A percentile compares a stretch with the other conserved stretches of the same genome.
Conservation (phyloP, 1,140 invertebrate genomes). For the Panagrolaimus sp. region DNA sequence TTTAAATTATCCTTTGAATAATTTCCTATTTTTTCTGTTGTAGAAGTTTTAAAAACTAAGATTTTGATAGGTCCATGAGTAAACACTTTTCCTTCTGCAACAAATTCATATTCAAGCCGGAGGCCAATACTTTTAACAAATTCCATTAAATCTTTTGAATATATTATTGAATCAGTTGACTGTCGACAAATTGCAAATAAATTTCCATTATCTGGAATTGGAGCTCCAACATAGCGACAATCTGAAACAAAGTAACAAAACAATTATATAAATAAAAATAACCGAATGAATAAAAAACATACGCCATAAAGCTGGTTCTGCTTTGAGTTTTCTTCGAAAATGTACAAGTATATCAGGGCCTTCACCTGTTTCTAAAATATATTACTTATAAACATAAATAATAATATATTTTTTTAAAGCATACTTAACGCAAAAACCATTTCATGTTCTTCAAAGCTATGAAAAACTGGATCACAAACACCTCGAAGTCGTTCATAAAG, state of each 20-base stretch:
- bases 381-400: neutral
- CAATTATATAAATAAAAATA: no score
- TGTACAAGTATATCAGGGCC: slow-evolving; percentile 39
- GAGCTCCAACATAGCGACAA: slow-evolving; percentile 38
- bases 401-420: slow-evolving; percentile 11
- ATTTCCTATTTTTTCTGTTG: neutral
- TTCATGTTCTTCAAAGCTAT: slow-evolving; percentile 37
- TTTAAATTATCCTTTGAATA: slow-evolving; percentile 26
- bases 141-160: slow-evolving; percentile 49
- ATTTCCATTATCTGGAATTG: slow-evolving; percentile 22
- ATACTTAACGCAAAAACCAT: slow-evolving; percentile 43
- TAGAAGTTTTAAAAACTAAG: neutral
- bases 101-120: slow-evolving; percentile 21
- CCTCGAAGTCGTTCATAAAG: slow-evolving; percentile 38
- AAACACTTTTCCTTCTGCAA: neutral
- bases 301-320: slow-evolving; percentile 37
- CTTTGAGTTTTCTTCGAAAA: slow-evolving; percentile 33
- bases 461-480: slow-evolving; percentile 34
- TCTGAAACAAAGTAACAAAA: no score
- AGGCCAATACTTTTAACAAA: slow-evolving; percentile 43
- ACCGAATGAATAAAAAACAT: no score
- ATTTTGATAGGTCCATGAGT: neutral
- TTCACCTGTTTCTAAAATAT: slow-evolving; percentile 29
- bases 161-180: slow-evolving; percentile 37
- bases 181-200: slow-evolving; percentile 40